phyloP scores from a whole-genome alignment of 2,113 vertebrate species.

The Nettapus auritus region DNA sequence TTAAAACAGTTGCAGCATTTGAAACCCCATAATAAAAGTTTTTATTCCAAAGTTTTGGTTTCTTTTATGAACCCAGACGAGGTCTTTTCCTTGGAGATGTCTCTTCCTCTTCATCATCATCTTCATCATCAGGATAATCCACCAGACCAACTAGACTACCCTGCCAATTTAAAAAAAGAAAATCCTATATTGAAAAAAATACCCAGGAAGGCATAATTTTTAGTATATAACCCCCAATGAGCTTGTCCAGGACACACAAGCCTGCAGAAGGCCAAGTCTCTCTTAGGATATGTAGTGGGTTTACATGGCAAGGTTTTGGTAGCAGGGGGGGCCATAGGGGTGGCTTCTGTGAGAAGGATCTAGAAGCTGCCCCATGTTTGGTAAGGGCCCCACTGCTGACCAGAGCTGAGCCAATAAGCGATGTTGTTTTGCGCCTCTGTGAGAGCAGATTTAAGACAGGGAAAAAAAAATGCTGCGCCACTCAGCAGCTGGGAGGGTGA shows the following conservation, averaged over 20 bases:
- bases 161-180: conserved; percentile 64
- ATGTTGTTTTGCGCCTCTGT: too few species aligned
- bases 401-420: too few species aligned
- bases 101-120: conserved; percentile 94
- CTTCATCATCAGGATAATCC: conserved; percentile 98
- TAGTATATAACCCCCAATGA: neutral
- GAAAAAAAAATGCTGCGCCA: too few species aligned
- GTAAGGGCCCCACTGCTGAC: too few species aligned
- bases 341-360: too few species aligned
- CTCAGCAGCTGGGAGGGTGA: too few species aligned
- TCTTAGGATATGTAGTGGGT: too few species aligned
- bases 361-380: too few species aligned
- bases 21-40: conserved; percentile 76
- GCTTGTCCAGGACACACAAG: fast-evolving
- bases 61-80: conserved; percentile 92
- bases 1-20: conserved; percentile 81
- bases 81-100: conserved; percentile 93
- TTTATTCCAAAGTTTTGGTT: conserved; percentile 67
- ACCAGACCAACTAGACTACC: conserved; percentile 93
- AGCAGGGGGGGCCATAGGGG: too few species aligned
- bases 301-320: too few species aligned
- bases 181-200: neutral
- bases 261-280: neutral
- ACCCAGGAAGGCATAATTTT: neutral
- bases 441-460: too few species aligned